Evolutionary conservation across 2,113 vertebrate species (phyloP).

Genomic region (Hiodon tergisus): DNA sequence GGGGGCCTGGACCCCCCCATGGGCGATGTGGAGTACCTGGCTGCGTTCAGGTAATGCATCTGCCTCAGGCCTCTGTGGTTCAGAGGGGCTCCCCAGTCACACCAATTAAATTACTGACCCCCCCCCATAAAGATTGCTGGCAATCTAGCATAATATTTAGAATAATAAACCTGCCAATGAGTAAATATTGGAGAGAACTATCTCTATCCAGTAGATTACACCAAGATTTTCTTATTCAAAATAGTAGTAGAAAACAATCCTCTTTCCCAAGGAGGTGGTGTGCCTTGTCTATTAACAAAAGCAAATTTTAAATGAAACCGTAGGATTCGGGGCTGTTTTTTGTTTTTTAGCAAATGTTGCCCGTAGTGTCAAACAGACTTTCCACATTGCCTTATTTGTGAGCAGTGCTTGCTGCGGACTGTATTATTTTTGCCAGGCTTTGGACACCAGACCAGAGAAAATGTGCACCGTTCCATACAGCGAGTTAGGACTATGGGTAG

Average conservation of each 20-base stretch:
- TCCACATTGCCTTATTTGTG: conserved; percentile 10
- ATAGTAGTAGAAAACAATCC: too few relatives aligned
- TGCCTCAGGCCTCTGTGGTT: not conserved
- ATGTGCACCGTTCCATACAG: not conserved
- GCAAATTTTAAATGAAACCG: not conserved
- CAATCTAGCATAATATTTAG: not conserved
- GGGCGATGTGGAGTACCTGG: conserved; percentile 90
- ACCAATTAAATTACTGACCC: not conserved
- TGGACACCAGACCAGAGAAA: not conserved
- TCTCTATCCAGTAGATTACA: too few relatives aligned
- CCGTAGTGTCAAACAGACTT: not conserved
- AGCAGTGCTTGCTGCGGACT: not conserved
- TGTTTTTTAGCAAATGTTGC: not conserved
- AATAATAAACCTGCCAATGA: not conserved
- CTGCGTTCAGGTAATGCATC: conserved; percentile 79
- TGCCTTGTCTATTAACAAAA: not conserved
- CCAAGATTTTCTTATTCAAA: too few relatives aligned
- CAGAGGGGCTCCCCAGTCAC: not conserved
- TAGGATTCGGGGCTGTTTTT: too few relatives aligned
- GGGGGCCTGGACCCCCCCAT: conserved; percentile 90
- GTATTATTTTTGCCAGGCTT: conserved; percentile 1
- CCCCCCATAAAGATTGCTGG: not conserved
- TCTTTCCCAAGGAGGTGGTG: too few relatives aligned
- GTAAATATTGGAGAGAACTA: not conserved
- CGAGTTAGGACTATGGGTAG: not conserved